Base-by-base conservation (phyloP, 2,113 vertebrate genomes). In the Microtus montanus region DNA sequence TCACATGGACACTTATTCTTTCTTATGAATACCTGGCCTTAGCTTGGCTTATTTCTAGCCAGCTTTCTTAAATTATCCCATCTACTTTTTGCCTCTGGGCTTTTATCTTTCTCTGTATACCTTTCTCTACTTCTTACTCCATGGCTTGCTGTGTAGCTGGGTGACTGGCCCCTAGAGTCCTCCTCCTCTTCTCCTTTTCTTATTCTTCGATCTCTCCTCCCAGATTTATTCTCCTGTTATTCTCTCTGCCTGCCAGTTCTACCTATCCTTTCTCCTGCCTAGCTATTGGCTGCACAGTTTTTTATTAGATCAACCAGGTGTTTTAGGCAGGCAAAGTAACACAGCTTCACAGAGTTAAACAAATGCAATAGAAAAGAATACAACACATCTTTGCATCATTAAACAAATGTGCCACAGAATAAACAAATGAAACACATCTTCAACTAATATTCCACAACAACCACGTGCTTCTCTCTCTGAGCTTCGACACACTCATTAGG, bases 401-500 rank as follows among this genome's bases (percentile, higher is more conserved):
- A 71, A 71, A 71, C 66, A 70, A 35, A 70, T 35, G 14, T 28
- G 26, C 11, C 26, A 68, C 64, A 68, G 12, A 30, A 33, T 68
- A 68, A 68, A 33, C 11, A 68, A 68, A 68, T 68, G 5, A 15
- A 35, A 68, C 66, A 68, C 13, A 68, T 35, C 66, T 68, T 68
- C 30, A 68, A 33, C 12, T 14, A 68, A 33, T 68, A 33, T 33
- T 33, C 66, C 26, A 14, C 30, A 35, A 68, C 30, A 68, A 68
- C 5, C 7, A 22, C 6, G 2, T 10, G 66, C 44, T 78, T 4
- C 11, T 87, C 92, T 84, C 92, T 75, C 33, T 30, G 61, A 83
- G 8, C 28, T 30, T 58, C 61, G 52, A 5, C 22, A 5, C 10
- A 28, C 68, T 38, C 24, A 0, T 26, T 0, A 8, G 7, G 54